Percentiles rank a stretch among this genome's conserved stretches.
Evolutionary conservation across 2,888 invertebrate species (phyloP).

Genomic region (Pardosa pseudoannulata): DNA sequence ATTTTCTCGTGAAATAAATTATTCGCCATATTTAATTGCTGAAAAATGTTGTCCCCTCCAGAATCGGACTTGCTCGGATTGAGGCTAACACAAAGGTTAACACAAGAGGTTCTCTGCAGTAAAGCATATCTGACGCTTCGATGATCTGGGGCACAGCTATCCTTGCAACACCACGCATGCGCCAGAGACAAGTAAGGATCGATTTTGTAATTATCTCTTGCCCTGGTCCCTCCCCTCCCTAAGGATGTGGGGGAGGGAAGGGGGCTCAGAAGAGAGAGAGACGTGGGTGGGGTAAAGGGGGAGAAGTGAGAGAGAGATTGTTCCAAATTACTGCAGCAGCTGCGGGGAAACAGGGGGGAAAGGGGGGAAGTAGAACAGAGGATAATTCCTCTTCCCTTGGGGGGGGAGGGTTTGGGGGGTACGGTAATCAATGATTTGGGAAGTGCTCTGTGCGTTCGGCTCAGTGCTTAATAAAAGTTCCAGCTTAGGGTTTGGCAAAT

Average conservation of each 20-base stretch:
- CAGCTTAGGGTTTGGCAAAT: slow-evolving; percentile 61
- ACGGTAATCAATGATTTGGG: slow-evolving; percentile 66
- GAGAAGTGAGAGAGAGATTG: slow-evolving; percentile 42
- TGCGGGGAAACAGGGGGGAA: slow-evolving; percentile 28
- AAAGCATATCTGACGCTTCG: slow-evolving; percentile 5
- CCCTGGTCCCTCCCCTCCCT: slow-evolving; percentile 14
- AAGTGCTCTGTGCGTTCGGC: slow-evolving; percentile 20
- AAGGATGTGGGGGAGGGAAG: too few relatives aligned
- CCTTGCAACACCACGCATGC: slow-evolving; percentile 35
- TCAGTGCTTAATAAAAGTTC: slow-evolving; percentile 64
- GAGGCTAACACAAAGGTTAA: neutral
- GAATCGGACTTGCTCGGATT: neutral
- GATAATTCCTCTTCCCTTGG: neutral
- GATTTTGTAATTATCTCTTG: slow-evolving; percentile 70
- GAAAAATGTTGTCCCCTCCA: neutral
- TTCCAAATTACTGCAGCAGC: slow-evolving; percentile 70
- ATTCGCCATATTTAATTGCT: neutral
- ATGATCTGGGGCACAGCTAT: slow-evolving; percentile 49
- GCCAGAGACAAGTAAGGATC: slow-evolving; percentile 23
- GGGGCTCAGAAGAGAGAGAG: too few relatives aligned
- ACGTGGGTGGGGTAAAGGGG: slow-evolving; percentile 13
- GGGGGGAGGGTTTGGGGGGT: slow-evolving; percentile 6
- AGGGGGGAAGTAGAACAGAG: slow-evolving; percentile 16
- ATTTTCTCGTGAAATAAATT: too few relatives aligned
- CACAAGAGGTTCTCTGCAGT: neutral